Evolutionary conservation across 2,113 vertebrate genomes (phyloP), one percentile per base, ranked within the genome.

Genomic region (Xyliphius kryptos): DNA sequence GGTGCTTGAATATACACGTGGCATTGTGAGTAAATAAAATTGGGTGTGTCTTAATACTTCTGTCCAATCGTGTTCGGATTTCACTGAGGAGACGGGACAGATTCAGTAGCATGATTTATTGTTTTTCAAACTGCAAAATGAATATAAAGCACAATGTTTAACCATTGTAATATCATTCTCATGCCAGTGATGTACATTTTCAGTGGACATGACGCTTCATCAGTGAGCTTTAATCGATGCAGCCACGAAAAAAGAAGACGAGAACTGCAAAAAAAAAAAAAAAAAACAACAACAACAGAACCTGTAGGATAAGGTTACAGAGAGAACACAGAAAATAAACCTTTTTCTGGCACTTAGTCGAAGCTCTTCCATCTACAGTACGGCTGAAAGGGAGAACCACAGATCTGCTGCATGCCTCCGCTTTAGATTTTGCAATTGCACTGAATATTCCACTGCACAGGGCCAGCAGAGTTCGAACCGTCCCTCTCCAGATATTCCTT

Each of bases 311-410:
- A 69, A 74, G 44, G 54, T 41, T 53, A 64, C 66, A 66, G 40
- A 66, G 44, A 59, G 66, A 55, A 75, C 69, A 72, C 69, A 76
- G 54, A 74, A 76, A 72, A 76, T 74, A 75, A 67, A 78, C 64
- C 72, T 70, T 68, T 76, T 67, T 74, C 76, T 78, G 74, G 72
- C 74, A 74, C 76, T 78, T 60, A 68, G 53, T 54, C 74, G 69
- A 68, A 72, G 51, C 67, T 67, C 51, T 69, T 67, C 43, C 17
- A 56, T 72, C 59, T 68, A 72, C 72, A 72, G 74, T 70, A 65
- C 69, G 57, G 49, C 69, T 14, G 56, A 69, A 69, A 68, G 40
- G 54, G 46, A 17, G 52, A 54, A 72, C 16, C 43, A 70, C 50
- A 59, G 21, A 51, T 48, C 51, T 20, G 13, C 51, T 72, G 61